Evolutionary conservation across 1,140 invertebrate genomes (phyloP).

Genomic region (Drosophila yakuba): DNA sequence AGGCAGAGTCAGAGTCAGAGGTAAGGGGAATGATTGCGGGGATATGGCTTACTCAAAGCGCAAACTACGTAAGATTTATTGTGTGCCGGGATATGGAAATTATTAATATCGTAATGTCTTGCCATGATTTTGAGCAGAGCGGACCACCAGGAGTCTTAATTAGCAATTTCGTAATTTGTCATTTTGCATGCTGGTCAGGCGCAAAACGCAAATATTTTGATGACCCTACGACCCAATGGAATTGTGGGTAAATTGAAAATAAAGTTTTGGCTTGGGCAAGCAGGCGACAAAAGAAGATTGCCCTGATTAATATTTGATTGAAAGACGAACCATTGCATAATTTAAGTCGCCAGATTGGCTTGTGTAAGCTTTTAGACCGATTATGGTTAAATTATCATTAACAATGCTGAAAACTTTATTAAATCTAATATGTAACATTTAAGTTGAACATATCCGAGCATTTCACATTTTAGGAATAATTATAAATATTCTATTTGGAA

Average conservation of each 20-base stretch:
- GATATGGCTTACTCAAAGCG: constrained; percentile 4
- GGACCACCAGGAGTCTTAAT: constrained; percentile 55
- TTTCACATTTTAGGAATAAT: too few species aligned
- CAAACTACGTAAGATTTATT: constrained; percentile 65
- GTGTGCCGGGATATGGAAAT: constrained; percentile 70
- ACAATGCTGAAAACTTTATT: background rate
- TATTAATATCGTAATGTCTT: constrained; percentile 82
- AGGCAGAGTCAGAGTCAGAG: background rate
- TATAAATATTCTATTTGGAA: too few species aligned
- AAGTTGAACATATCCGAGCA: too few species aligned
- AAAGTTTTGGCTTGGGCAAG: background rate
- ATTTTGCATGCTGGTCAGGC: constrained; percentile 65
- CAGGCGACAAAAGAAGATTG: constrained; percentile 17
- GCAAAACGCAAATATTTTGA: constrained; percentile 63
- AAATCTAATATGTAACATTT: too few species aligned
- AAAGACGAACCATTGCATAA: constrained; percentile 27
- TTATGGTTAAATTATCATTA: constrained; percentile 10
- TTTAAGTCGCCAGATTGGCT: constrained; percentile 8
- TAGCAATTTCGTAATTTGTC: constrained; percentile 81
- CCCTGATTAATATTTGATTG: constrained; percentile 59
- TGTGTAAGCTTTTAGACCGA: constrained; percentile 22
- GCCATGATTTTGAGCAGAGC: constrained; percentile 56
- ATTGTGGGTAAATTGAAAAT: constrained; percentile 29
- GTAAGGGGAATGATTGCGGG: background rate
- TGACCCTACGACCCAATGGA: constrained; percentile 17